Percentiles rank a stretch among this genome's conserved stretches.
These are phyloP conservation scores for Cherax destructor DNA, from an alignment of 1,140 invertebrate genomes.

Conservation along the genomic window DNA sequence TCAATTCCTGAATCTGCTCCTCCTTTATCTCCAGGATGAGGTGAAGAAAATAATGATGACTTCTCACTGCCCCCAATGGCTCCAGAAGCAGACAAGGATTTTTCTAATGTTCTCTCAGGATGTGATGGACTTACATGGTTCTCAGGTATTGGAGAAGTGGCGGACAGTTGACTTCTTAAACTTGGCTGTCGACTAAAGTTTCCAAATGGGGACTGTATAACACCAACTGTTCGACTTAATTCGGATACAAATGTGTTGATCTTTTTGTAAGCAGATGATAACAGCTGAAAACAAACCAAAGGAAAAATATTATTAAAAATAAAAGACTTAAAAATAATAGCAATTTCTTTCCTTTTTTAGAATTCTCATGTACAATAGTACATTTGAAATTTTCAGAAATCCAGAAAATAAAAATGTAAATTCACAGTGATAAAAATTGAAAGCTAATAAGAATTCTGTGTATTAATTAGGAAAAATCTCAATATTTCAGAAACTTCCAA, in stretches of 20 bases:
- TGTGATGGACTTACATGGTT: constrained; percentile 28
- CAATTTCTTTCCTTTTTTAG: not conserved
- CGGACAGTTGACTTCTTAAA: constrained; percentile 67
- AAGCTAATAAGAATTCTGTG: too few species aligned
- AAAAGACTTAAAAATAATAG: not conserved
- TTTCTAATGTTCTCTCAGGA: constrained; percentile 39
- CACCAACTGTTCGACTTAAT: constrained; percentile 67
- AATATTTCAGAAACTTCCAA: too few species aligned
- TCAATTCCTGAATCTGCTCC: not conserved
- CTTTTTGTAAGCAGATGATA: constrained; percentile 69
- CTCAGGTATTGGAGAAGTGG: constrained; percentile 61
- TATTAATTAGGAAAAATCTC: too few species aligned
- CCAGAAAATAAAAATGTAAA: too few species aligned
- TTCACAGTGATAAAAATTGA: too few species aligned
- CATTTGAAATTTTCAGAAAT: too few species aligned
- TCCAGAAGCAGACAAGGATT: constrained; percentile 25
- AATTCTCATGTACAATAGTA: not conserved
- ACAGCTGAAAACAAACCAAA: constrained; percentile 50
- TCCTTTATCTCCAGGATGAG: constrained; percentile 11
- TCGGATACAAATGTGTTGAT: constrained; percentile 68
- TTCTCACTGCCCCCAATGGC: constrained; percentile 16
- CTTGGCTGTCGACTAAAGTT: constrained; percentile 70
- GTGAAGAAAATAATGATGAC: constrained; percentile 13
- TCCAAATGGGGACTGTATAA: constrained; percentile 48
- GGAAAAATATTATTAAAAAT: not conserved